phyloP scores from a whole-genome alignment of 2,797 vertebrate genomes.

The Halcyon leucocephala region DNA sequence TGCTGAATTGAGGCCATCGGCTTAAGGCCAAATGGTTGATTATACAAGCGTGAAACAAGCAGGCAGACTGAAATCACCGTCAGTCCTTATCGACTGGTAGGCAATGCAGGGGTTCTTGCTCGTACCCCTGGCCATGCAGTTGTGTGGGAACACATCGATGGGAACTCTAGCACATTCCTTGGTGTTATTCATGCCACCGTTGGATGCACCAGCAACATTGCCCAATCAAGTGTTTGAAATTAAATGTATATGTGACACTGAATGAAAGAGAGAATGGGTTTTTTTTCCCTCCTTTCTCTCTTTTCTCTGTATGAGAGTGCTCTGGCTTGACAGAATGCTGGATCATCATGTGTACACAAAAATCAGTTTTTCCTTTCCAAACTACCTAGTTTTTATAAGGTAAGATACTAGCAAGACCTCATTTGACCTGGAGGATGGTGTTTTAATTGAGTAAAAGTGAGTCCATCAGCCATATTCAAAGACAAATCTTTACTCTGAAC shows the following conservation, averaged over 20 bases:
- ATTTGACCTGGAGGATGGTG: neutral
- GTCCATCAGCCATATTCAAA: neutral
- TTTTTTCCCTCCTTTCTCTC: too few species aligned
- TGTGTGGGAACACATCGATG: neutral
- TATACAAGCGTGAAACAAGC: neutral
- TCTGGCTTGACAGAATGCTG: neutral
- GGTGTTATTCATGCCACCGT: neutral
- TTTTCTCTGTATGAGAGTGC: neutral
- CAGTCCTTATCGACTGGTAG: neutral
- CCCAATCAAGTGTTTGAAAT: constrained; percentile 43
- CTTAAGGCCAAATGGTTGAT: neutral
- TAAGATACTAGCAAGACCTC: neutral
- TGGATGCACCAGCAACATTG: constrained; percentile 39
- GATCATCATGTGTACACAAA: neutral
- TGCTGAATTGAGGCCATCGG: neutral
- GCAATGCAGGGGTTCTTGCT: neutral
- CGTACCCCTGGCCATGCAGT: neutral
- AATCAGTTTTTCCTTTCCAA: neutral
- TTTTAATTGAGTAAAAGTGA: constrained; percentile 45
- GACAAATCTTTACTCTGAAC: neutral
- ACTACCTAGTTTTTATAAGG: neutral
- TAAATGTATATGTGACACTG: neutral
- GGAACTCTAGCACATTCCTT: neutral
- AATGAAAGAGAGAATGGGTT: neutral
- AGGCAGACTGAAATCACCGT: neutral